Conservation (phyloP, 2,113 vertebrate genomes). For the Zosterops japonicus region DNA sequence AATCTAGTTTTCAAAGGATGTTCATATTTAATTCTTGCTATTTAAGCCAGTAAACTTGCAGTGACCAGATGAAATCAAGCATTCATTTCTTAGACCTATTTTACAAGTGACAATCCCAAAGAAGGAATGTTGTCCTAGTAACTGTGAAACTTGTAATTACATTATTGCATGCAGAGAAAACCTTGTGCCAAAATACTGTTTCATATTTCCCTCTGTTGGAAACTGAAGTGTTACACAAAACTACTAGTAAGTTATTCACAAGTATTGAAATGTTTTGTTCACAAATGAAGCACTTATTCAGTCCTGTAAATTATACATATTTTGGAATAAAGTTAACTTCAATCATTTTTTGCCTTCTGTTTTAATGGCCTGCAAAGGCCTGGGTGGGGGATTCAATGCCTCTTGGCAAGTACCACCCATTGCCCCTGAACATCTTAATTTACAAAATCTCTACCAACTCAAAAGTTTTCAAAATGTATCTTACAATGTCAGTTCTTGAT, state of each 20-base stretch:
- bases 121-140: constrained; percentile 56
- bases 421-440: neutral
- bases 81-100: constrained; percentile 14
- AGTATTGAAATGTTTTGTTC: constrained; percentile 31
- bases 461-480: neutral
- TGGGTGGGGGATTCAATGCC: neutral
- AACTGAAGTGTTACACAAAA: constrained; percentile 33
- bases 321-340: constrained; percentile 62
- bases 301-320: constrained; percentile 58
- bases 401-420: neutral
- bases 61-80: neutral
- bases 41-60: constrained; percentile 25
- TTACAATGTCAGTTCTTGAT: neutral
- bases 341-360: constrained; percentile 39
- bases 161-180: constrained; percentile 62
- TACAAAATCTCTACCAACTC: neutral
- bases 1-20: neutral
- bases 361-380: neutral
- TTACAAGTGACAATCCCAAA: constrained; percentile 60
- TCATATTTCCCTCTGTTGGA: constrained; percentile 25
- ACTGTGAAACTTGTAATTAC: constrained; percentile 41
- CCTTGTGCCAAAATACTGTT: constrained; percentile 41
- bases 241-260: constrained; percentile 49
- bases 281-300: constrained; percentile 44
- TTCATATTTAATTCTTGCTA: neutral